Evolutionary conservation across 2,888 invertebrate species (phyloP).

Genomic region (Aphodius sticticus): DNA sequence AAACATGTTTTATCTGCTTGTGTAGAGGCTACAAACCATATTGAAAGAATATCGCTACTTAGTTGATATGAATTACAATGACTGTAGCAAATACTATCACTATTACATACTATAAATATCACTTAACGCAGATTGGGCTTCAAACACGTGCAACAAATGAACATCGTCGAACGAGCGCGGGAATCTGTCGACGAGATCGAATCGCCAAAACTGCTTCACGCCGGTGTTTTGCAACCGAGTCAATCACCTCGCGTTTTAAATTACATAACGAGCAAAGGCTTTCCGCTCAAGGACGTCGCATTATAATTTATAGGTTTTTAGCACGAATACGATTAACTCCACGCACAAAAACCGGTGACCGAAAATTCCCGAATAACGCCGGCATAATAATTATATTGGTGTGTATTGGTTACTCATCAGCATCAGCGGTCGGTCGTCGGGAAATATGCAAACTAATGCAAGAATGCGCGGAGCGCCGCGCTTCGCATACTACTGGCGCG

Average conservation of each 20-base stretch:
- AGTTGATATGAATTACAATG: no score
- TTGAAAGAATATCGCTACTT: no score
- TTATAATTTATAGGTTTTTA: constrained; percentile 44
- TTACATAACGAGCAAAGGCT: constrained; percentile 39
- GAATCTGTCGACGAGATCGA: not conserved
- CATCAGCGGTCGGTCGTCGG: not conserved
- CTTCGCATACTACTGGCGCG: not conserved
- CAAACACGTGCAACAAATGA: not conserved
- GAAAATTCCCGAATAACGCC: constrained; percentile 39
- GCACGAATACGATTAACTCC: constrained; percentile 39
- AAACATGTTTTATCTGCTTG: no score
- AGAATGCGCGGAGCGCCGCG: not conserved
- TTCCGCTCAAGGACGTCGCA: constrained; percentile 41
- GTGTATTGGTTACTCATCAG: constrained; percentile 34
- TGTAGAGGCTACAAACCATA: no score
- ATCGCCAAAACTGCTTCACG: constrained; percentile 7
- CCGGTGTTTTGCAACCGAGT: constrained; percentile 35
- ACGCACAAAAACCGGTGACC: constrained; percentile 18
- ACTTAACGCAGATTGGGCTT: not conserved
- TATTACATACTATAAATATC: not conserved
- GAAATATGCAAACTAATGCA: not conserved
- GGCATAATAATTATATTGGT: constrained; percentile 34
- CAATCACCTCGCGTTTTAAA: constrained; percentile 42
- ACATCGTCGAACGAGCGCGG: not conserved
- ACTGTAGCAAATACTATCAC: no score